Evolutionary conservation across 1,140 invertebrate species (phyloP), one percentile per base, ranked within the genome.

Genomic region (Drosophila willistoni): DNA sequence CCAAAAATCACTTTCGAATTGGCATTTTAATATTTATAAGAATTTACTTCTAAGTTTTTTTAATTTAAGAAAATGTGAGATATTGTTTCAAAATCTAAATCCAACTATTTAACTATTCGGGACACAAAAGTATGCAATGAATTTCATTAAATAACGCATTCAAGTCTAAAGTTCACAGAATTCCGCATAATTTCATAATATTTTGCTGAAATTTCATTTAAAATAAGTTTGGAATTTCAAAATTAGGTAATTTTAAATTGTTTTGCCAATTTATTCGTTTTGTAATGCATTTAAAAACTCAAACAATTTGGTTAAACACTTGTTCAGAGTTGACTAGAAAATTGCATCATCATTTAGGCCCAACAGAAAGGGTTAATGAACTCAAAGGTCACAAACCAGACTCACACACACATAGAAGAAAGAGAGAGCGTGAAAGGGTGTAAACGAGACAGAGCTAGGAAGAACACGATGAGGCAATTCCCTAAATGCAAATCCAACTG

Each of bases 361-460:
- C 17, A 51, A 47, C 54, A 59, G 55, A 66, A 39, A 47, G 55
- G 81, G 62, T 86, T 85, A 79, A 60, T 71, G 82, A 81, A 85
- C 82, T 42, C 79, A 85, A 85, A 85, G 82, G 82, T 85, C 82
- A 85, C 75, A 65, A 77, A 74, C 66, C 74, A 77, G 73, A 76
- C 73, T 36, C 73, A 76, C 51, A 69, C 60, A 54, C 39, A 60
- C 79, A 72, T 25, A 12, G 42, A 17, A 41, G 51, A 13, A 7
- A 33, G 10, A 34, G 67, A 25, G 51, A 33, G 51, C 22, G 12
- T 42, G 41, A 59, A 33, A 34, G 34, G 1, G 34, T 10, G 64
- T 22, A 55, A 67, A 22, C 17, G 63, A 9, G 64, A 57, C 47
- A 25, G 33, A 66, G 68, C 2, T 22, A 51, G 44, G 44, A 51